These are phyloP conservation scores for Drosophila merina DNA, from an alignment of 2,888 invertebrate genomes.

Conservation along the genomic window DNA sequence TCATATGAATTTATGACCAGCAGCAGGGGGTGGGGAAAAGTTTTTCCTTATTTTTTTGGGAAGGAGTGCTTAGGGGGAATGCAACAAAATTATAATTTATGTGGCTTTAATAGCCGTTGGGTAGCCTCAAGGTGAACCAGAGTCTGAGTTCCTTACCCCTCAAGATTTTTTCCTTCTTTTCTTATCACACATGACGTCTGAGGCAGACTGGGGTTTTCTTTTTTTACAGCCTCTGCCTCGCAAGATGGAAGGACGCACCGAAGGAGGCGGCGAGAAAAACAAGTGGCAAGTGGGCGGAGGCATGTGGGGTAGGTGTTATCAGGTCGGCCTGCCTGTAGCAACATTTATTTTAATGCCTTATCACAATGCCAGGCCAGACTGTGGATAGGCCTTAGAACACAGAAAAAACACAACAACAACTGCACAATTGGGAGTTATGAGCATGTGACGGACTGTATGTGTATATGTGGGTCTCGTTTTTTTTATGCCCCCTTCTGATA, in stretches of 20 bases:
- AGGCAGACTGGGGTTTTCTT: constrained; percentile 50
- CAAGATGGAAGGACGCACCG: constrained; percentile 25
- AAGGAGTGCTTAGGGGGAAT: constrained; percentile 35
- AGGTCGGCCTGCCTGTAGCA: constrained; percentile 69
- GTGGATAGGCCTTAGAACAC: constrained; percentile 37
- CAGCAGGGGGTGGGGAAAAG: constrained; percentile 32
- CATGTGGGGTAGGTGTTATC: constrained; percentile 63
- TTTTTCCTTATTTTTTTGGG: constrained; percentile 2
- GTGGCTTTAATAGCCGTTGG: constrained; percentile 77
- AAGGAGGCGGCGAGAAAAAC: constrained; percentile 18
- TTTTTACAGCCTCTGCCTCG: constrained; percentile 16
- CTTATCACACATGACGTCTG: constrained; percentile 56
- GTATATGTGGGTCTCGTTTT: constrained; percentile 2
- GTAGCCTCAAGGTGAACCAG: constrained; percentile 42
- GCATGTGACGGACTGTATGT: constrained; percentile 60
- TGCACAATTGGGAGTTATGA: constrained; percentile 79
- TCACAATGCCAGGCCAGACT: constrained; percentile 55
- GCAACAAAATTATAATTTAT: constrained; percentile 81
- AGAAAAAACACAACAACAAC: constrained; percentile 47
- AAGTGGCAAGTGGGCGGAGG: constrained; percentile 29
- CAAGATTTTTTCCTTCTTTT: constrained; percentile 7
- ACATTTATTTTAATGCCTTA: constrained; percentile 80
- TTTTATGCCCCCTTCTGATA: constrained; percentile 28
- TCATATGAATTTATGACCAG: constrained; percentile 74
- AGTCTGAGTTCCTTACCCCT: constrained; percentile 8